Percentiles rank a stretch among this genome's conserved stretches.
Conservation (phyloP, 2,113 vertebrate genomes). For the Aphyosemion australe region DNA sequence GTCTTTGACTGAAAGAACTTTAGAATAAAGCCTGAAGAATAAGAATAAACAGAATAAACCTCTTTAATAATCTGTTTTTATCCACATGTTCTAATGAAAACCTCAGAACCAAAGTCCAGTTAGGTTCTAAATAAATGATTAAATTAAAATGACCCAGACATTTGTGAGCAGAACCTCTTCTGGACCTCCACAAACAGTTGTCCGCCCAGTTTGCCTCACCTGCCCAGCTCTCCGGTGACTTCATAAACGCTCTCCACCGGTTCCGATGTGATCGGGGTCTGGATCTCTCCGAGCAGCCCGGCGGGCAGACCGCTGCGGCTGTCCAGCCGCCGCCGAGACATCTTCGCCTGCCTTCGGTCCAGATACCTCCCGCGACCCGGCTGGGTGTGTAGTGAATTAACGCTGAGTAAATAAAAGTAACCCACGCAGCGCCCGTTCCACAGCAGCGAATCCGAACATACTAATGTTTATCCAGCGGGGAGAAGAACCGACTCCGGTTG, state of each 20-base stretch:
- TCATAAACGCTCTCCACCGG: constrained; percentile 84
- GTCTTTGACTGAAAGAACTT: not conserved
- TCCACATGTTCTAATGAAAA: no score
- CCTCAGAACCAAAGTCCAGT: not conserved
- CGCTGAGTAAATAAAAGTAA: not conserved
- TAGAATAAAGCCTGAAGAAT: no score
- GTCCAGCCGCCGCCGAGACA: constrained; percentile 86
- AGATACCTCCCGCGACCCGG: constrained; percentile 1
- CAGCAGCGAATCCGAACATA: constrained; percentile 19
- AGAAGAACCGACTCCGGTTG: constrained; percentile 18
- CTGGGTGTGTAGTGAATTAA: not conserved
- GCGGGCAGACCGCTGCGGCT: constrained; percentile 78
- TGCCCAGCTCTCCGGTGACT: constrained; percentile 87
- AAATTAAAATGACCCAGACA: not conserved
- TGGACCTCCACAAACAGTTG: not conserved
- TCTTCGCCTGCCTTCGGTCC: constrained; percentile 28
- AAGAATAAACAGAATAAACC: no score
- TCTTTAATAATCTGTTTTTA: no score
- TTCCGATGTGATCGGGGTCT: constrained; percentile 85
- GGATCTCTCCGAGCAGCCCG: constrained; percentile 82
- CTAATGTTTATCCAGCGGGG: not conserved
- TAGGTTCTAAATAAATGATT: not conserved
- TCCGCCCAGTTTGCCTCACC: constrained; percentile 76
- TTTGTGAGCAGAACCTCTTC: not conserved
- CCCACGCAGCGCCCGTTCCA: not conserved